A percentile compares a stretch with the other conserved stretches of the same genome.
Evolutionary conservation across 2,888 invertebrate species (phyloP).

Genomic region (Ophion ellenae): DNA sequence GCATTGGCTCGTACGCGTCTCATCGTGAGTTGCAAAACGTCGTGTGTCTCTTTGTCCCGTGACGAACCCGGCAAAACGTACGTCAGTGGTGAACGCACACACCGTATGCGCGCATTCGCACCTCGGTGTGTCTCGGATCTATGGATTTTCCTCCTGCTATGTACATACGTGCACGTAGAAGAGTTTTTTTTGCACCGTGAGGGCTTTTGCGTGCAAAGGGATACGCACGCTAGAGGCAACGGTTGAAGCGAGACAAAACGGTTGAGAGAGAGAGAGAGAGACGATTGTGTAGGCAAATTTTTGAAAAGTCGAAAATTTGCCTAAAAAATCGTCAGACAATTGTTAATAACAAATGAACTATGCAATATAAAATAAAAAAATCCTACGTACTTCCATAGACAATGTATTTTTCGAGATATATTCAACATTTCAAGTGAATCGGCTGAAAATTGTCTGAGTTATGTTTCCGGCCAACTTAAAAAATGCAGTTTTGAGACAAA

Average conservation of each 20-base stretch:
- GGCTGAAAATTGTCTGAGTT: no score
- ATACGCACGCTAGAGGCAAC: background rate
- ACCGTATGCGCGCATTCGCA: background rate
- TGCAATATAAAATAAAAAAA: no score
- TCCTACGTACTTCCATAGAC: no score
- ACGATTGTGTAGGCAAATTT: no score
- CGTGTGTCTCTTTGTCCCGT: slow-evolving; percentile 22
- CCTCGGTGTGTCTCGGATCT: background rate
- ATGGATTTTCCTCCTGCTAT: slow-evolving; percentile 23
- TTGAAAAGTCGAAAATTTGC: no score
- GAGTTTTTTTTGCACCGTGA: slow-evolving; percentile 4
- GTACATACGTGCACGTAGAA: background rate
- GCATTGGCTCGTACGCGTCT: slow-evolving; percentile 20
- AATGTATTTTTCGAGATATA: no score
- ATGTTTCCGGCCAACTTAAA: no score
- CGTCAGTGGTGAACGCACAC: background rate
- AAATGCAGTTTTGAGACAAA: no score
- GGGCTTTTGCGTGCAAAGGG: slow-evolving; percentile 40
- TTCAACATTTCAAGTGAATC: no score
- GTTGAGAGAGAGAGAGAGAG: slow-evolving; percentile 24
- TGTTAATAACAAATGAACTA: no score
- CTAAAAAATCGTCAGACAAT: no score
- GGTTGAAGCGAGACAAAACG: slow-evolving; percentile 40
- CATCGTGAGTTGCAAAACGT: slow-evolving; percentile 8
- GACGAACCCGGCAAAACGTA: slow-evolving; percentile 14